Evolutionary conservation across 2,113 vertebrate genomes (phyloP).

Genomic region (Anoplopoma fimbria): DNA sequence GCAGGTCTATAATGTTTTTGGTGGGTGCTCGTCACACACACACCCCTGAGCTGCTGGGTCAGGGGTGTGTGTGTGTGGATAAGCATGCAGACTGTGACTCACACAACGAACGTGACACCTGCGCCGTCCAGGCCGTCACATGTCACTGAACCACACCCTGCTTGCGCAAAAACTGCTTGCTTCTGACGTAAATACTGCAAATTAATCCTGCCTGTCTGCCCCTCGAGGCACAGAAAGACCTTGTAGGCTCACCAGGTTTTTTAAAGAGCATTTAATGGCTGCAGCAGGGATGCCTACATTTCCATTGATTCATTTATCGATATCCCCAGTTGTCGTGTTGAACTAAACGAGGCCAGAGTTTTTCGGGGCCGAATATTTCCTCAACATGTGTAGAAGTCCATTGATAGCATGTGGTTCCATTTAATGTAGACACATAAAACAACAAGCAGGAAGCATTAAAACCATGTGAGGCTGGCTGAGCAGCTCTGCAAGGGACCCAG

Average conservation of each 20-base stretch:
- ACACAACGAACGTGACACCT: constrained; percentile 60
- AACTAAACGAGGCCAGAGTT: constrained; percentile 38
- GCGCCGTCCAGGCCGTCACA: constrained; percentile 42
- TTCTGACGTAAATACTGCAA: constrained; percentile 49
- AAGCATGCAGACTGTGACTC: constrained; percentile 74
- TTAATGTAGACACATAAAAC: constrained; percentile 82
- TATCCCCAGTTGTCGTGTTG: constrained; percentile 45
- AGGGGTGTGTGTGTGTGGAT: constrained; percentile 27
- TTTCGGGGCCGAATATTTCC: constrained; percentile 57
- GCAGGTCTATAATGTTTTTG: constrained; percentile 55
- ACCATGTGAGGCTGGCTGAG: constrained; percentile 62
- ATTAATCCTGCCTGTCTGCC: constrained; percentile 26
- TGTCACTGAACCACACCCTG: constrained; percentile 61
- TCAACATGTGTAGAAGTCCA: constrained; percentile 61
- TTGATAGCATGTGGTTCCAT: constrained; percentile 75
- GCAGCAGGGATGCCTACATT: constrained; percentile 20
- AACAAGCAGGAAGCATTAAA: constrained; percentile 81
- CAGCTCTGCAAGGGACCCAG: constrained; percentile 61
- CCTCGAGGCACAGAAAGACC: constrained; percentile 20
- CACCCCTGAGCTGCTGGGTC: constrained; percentile 24
- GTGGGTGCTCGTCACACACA: constrained; percentile 21
- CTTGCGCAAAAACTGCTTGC: constrained; percentile 25
- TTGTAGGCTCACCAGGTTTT: neutral
- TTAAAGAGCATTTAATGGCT: constrained; percentile 19
- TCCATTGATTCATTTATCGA: constrained; percentile 68